phyloP scores from a whole-genome alignment of 2,797 vertebrate species.

The Chloroceryle amazona region DNA sequence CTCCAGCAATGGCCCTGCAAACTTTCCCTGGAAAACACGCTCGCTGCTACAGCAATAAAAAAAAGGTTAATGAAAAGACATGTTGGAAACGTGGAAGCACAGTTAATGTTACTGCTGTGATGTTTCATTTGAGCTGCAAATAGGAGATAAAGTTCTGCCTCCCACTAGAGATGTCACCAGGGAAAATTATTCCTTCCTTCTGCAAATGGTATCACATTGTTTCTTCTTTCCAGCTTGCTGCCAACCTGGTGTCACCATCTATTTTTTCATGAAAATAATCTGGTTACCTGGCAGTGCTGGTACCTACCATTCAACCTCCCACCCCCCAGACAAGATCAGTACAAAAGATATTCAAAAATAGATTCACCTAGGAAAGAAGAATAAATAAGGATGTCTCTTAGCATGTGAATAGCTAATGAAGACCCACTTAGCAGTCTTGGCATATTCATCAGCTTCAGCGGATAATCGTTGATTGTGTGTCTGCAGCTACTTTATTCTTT shows the following conservation, averaged over 20 bases:
- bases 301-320: neutral
- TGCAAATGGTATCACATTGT: slow-evolving; percentile 1
- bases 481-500: slow-evolving; percentile 31
- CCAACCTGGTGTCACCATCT: neutral
- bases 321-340: neutral
- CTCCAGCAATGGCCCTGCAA: neutral
- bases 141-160: slow-evolving; percentile 52
- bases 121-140: slow-evolving; percentile 34
- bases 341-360: slow-evolving; percentile 35
- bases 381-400: slow-evolving; percentile 39
- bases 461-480: slow-evolving; percentile 59
- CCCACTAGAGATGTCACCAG: neutral
- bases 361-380: slow-evolving; percentile 29
- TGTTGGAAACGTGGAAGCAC: neutral
- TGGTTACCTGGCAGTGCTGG: neutral
- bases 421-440: slow-evolving; percentile 54
- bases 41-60: neutral
- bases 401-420: slow-evolving; percentile 55
- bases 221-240: neutral
- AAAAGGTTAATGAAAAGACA: slow-evolving; percentile 13
- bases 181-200: slow-evolving; percentile 43
- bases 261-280: neutral
- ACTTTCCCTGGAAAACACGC: neutral
- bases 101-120: neutral
- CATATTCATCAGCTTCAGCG: slow-evolving; percentile 58